These are phyloP conservation scores for Microchrysa polita DNA, from an alignment of 2,888 invertebrate species.

Conservation along the genomic window DNA sequence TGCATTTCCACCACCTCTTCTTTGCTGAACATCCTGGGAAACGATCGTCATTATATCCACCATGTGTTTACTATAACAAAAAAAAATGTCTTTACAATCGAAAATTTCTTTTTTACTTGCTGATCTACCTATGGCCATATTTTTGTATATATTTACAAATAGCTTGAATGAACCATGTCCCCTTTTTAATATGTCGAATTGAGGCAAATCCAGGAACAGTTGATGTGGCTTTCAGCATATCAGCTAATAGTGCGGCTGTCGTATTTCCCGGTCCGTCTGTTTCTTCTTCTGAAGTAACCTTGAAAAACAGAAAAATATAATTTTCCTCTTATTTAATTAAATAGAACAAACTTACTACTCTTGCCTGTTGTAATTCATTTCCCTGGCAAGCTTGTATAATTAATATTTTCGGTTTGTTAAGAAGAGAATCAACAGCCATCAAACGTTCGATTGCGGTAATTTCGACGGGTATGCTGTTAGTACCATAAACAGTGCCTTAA, in stretches of 20 bases:
- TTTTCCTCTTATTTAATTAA: not conserved
- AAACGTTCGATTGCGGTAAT: constrained; percentile 65
- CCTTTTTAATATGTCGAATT: constrained; percentile 57
- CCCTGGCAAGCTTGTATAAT: constrained; percentile 71
- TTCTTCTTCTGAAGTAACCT: constrained; percentile 32
- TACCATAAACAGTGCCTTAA: constrained; percentile 66
- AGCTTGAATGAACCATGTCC: constrained; percentile 63
- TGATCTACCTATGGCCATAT: constrained; percentile 55
- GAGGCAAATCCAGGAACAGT: constrained; percentile 60
- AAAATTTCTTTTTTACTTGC: not conserved
- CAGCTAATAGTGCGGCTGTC: constrained; percentile 51
- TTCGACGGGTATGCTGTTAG: constrained; percentile 65
- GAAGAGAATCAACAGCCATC: constrained; percentile 63
- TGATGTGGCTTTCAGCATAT: constrained; percentile 60
- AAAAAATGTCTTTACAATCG: not conserved
- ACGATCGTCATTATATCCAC: constrained; percentile 58
- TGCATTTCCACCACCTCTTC: constrained; percentile 55
- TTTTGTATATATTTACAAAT: constrained; percentile 56
- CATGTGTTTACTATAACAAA: constrained; percentile 56
- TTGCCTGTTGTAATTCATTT: constrained; percentile 49
- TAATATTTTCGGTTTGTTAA: constrained; percentile 67
- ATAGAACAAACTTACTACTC: constrained; percentile 22
- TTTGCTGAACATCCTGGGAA: constrained; percentile 53
- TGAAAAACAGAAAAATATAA: not conserved
- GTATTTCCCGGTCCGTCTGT: constrained; percentile 44